These are phyloP conservation scores for Troglohyphantes excavatus DNA, from an alignment of 2,888 invertebrate genomes.

Conservation along the genomic window DNA sequence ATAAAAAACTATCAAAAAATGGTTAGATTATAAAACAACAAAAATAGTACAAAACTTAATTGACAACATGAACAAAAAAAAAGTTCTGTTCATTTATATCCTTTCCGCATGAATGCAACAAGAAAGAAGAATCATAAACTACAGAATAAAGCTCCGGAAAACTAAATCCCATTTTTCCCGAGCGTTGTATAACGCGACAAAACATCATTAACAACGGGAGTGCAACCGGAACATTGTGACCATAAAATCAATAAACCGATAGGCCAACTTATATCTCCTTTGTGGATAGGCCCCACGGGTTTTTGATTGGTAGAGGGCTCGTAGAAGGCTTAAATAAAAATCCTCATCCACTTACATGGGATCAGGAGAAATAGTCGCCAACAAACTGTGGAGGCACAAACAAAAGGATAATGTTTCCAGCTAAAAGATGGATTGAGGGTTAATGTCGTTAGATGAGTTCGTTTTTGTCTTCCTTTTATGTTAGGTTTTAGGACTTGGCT, in stretches of 20 bases:
- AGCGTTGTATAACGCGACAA: slow-evolving; percentile 12
- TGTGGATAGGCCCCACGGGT: slow-evolving; percentile 23
- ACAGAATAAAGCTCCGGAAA: neutral
- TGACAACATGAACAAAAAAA: too few relatives aligned
- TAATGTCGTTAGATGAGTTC: too few relatives aligned
- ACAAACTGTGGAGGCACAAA: slow-evolving; percentile 1
- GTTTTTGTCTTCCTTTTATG: too few relatives aligned
- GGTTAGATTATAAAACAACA: too few relatives aligned
- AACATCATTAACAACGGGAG: slow-evolving; percentile 30
- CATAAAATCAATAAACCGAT: slow-evolving; percentile 57
- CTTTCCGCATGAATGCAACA: too few relatives aligned
- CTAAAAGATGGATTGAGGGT: neutral
- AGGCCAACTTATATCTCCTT: slow-evolving; percentile 40
- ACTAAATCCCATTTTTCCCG: neutral
- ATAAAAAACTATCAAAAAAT: too few relatives aligned
- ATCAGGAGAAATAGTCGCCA: neutral
- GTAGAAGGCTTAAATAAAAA: slow-evolving; percentile 29
- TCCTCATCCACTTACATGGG: neutral
- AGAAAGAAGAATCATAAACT: slow-evolving; percentile 25
- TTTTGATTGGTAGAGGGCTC: slow-evolving; percentile 23
- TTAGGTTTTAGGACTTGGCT: too few relatives aligned
- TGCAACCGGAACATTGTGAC: slow-evolving; percentile 6
- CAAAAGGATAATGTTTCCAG: neutral
- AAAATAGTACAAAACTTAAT: too few relatives aligned
- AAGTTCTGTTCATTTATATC: too few relatives aligned